A percentile compares a stretch with the other conserved stretches of the same genome.
These are phyloP conservation scores for Neotragus moschatus DNA, from an alignment of 2,113 vertebrate species.

Conservation along the genomic window DNA sequence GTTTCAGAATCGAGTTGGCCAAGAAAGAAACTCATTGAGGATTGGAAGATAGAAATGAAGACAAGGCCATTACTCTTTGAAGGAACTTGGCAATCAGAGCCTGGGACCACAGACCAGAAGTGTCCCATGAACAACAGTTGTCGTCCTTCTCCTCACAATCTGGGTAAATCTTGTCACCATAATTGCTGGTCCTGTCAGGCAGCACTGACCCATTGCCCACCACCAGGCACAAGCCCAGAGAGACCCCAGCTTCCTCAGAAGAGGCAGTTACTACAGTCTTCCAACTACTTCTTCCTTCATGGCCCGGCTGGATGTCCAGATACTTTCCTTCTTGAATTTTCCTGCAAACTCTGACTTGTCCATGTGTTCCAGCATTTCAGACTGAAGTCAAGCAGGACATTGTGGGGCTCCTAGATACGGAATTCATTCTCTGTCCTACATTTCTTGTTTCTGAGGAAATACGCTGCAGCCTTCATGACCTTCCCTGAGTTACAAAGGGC, in stretches of 20 bases:
- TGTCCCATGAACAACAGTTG: neutral
- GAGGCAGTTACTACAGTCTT: neutral
- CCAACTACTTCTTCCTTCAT: neutral
- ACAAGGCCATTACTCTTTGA: neutral
- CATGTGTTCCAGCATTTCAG: neutral
- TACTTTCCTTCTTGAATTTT: neutral
- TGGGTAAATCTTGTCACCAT: neutral
- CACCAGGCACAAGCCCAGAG: neutral
- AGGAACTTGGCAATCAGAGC: neutral
- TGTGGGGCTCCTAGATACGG: neutral
- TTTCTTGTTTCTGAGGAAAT: neutral
- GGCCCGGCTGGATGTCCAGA: neutral
- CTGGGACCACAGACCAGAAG: neutral
- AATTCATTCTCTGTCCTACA: neutral
- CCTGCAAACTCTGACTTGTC: neutral
- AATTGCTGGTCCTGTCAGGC: neutral
- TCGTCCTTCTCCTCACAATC: neutral
- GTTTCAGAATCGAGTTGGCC: neutral
- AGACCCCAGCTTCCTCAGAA: neutral
- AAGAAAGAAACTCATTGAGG: neutral
- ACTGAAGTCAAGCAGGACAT: neutral
- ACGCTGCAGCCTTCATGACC: neutral
- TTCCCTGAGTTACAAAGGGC: neutral
- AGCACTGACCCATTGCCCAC: neutral
- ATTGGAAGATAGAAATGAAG: neutral